Evolutionary conservation across 2,888 invertebrate species (phyloP), one percentile per base, ranked within the genome.

Genomic region (Tachina grossa): DNA sequence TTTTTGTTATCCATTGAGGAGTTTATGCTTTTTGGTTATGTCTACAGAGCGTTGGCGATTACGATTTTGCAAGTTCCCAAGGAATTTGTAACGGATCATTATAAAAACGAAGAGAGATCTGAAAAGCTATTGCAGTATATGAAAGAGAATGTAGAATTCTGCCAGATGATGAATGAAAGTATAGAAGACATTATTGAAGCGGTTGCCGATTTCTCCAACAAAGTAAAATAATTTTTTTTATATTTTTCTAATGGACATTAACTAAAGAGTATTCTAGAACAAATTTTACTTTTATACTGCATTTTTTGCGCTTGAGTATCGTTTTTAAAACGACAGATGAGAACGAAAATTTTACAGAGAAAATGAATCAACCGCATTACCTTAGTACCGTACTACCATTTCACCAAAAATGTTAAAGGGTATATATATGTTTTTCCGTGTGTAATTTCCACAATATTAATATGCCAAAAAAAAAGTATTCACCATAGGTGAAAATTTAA

Each of bases 61-160:
- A 89, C 91, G 0, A 74, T 91, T 9, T 66, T 90, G 9, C 89
- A 89, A 45, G 90, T 91, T 5, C 91, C 91, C 0, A 39, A 76
- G 0, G 82, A 83, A 4, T 85, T 88, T 31, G 87, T 91, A 1
- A 90, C 90, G 0, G 89, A 90, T 43, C 86, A 89, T 1, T 91
- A 85, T 39, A 90, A 89, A 75, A 90, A 89, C 83, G 88, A 89
- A 4, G 89, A 90, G 79, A 88, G 92, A n/a, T 89, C 89, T 0
- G 72, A 78, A 2, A 83, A 87, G 5, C 72, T 92, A 1, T 51
- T 90, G 10, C 74, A 81, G 6, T 69, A 90, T 16, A 89, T 92
- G 87, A 13, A 65, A 4, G 87, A 88, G 4, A 81, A 90, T 61
- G 75, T 77, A 11, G 85, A 87, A 0, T 92, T 90, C 41, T 66